Percentiles rank a stretch among this genome's conserved stretches.
Evolutionary conservation across 2,888 invertebrate species (phyloP).

Genomic region (Apotomis betuletana): DNA sequence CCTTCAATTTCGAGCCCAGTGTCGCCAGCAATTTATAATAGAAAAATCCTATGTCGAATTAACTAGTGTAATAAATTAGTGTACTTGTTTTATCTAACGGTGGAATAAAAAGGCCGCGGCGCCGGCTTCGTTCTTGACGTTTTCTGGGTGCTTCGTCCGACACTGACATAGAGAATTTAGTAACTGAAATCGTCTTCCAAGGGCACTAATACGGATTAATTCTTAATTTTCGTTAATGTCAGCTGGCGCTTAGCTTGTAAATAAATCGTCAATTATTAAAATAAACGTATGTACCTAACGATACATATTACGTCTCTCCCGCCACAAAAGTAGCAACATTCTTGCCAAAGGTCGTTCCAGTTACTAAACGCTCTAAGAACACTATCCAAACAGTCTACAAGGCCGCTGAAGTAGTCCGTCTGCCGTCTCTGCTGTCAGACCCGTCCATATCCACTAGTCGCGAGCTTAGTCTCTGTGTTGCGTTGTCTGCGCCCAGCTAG

Average conservation of each 20-base stretch:
- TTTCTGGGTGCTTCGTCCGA: not conserved
- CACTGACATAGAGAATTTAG: not conserved
- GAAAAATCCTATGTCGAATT: slow-evolving; percentile 32
- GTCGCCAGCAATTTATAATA: slow-evolving; percentile 30
- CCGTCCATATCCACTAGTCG: too few species aligned
- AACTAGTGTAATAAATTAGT: slow-evolving; percentile 38
- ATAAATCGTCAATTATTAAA: not conserved
- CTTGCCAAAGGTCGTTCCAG: not conserved
- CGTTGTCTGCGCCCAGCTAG: too few species aligned
- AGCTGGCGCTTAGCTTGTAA: not conserved
- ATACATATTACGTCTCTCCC: not conserved
- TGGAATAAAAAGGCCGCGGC: slow-evolving; percentile 30
- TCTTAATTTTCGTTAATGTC: too few species aligned
- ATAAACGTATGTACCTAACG: not conserved
- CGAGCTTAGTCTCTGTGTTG: too few species aligned
- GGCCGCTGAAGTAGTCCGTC: too few species aligned
- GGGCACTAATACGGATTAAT: too few species aligned
- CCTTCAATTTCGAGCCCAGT: slow-evolving; percentile 28
- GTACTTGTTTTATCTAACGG: slow-evolving; percentile 26
- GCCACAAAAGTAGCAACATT: too few species aligned
- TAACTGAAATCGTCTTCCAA: not conserved
- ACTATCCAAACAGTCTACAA: not conserved
- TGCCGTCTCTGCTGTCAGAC: too few species aligned
- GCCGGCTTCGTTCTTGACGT: slow-evolving; percentile 10
- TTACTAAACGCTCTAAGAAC: not conserved